phyloP scores from a whole-genome alignment of 2,797 vertebrate species.

The Chloroceryle amazona region DNA sequence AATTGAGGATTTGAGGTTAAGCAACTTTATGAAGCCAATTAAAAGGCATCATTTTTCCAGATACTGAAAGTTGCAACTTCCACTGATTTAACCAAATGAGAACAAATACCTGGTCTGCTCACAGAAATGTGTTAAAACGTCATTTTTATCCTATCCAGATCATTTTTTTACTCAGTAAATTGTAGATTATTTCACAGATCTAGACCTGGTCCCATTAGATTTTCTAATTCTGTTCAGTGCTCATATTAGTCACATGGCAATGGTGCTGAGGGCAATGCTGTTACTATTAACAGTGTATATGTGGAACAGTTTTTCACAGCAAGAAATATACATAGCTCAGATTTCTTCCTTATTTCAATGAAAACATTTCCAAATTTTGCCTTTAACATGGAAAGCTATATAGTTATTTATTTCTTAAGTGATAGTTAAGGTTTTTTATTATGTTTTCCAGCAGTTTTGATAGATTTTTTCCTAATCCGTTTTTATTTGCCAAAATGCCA shows the following conservation, averaged over 20 bases:
- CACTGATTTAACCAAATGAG: not conserved
- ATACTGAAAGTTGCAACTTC: not conserved
- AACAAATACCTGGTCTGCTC: not conserved
- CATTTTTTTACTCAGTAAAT: not conserved
- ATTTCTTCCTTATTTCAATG: not conserved
- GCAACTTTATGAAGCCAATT: not conserved
- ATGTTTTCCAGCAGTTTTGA: not conserved
- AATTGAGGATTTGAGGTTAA: not conserved
- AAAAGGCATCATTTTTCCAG: not conserved
- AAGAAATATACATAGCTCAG: not conserved
- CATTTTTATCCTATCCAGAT: not conserved
- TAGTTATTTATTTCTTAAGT: not conserved
- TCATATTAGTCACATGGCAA: not conserved
- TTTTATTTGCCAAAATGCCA: not conserved
- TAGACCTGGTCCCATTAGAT: not conserved
- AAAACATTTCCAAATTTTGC: not conserved
- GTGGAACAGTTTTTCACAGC: not conserved
- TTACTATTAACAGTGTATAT: not conserved
- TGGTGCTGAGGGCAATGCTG: not conserved
- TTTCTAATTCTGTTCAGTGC: not conserved
- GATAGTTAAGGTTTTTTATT: not conserved
- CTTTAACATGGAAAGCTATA: not conserved
- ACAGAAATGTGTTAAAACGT: not conserved
- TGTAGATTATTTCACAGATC: not conserved
- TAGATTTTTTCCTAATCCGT: not conserved